Percentiles rank a stretch among this genome's conserved stretches.
These are phyloP conservation scores for Dryocosmus kuriphilus DNA, from an alignment of 2,888 invertebrate genomes.

Conservation along the genomic window DNA sequence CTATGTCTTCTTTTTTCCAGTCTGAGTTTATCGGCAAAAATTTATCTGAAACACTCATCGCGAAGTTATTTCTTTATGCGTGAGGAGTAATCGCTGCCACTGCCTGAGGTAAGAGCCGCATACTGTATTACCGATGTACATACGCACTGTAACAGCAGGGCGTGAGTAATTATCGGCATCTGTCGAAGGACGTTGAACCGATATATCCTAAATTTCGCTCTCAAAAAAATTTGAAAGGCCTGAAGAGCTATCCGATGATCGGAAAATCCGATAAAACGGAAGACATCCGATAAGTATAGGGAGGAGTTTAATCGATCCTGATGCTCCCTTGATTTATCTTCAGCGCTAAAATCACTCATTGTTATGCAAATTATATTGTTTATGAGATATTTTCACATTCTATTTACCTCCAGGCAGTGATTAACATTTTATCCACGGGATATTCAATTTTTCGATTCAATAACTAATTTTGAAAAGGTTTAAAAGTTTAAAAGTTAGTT, in stretches of 20 bases:
- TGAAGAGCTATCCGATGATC: conserved; percentile 62
- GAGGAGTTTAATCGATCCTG: conserved; percentile 59
- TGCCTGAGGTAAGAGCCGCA: conserved; percentile 55
- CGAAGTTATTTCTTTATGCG: conserved; percentile 19
- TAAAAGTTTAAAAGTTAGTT: no score
- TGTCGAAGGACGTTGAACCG: conserved; percentile 61
- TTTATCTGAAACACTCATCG: conserved; percentile 43
- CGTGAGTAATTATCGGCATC: conserved; percentile 65
- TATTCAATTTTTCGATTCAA: neutral
- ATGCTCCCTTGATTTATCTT: conserved; percentile 57
- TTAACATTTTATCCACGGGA: neutral
- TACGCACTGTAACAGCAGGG: conserved; percentile 53
- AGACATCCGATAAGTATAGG: conserved; percentile 67
- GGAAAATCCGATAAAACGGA: conserved; percentile 63
- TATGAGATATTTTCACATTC: neutral
- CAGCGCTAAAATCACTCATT: neutral
- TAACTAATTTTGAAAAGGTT: no score
- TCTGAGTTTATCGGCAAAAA: conserved; percentile 15
- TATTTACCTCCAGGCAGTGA: neutral
- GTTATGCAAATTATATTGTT: neutral
- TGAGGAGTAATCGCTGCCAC: conserved; percentile 43
- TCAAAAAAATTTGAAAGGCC: conserved; percentile 38
- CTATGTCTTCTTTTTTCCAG: neutral
- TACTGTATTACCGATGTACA: conserved; percentile 39
- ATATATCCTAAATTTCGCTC: conserved; percentile 55